A percentile compares a stretch with the other conserved stretches of the same genome.
Evolutionary conservation across 2,888 invertebrate species (phyloP).

Genomic region (Dichetophora obliterata): DNA sequence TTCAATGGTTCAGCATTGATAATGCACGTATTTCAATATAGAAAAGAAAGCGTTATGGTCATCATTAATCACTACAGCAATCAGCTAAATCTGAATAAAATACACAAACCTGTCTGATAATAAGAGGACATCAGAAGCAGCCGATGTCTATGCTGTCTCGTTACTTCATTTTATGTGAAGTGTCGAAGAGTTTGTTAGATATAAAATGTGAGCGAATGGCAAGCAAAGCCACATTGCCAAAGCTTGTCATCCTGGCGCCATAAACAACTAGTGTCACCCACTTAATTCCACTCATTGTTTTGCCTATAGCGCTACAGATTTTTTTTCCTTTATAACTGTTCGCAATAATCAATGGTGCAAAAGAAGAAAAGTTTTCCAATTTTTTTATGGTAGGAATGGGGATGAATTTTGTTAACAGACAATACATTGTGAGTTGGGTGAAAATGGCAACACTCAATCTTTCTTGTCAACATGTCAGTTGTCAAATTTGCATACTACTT

Average conservation of each 20-base stretch:
- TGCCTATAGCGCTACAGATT: not conserved
- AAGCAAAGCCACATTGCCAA: not conserved
- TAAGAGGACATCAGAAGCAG: not conserved
- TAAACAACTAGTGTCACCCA: not conserved
- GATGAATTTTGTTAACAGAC: not conserved
- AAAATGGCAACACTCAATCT: constrained; percentile 58
- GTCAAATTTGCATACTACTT: constrained; percentile 55
- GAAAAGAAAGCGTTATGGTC: not conserved
- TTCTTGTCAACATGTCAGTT: constrained; percentile 65
- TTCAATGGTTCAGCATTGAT: constrained; percentile 15
- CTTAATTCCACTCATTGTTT: not conserved
- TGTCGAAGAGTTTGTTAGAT: not conserved
- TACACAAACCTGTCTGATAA: constrained; percentile 32
- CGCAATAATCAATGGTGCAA: not conserved
- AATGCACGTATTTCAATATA: constrained; percentile 16
- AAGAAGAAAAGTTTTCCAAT: not conserved
- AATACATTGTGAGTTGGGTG: constrained; percentile 41
- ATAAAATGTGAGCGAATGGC: not conserved
- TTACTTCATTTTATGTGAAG: not conserved
- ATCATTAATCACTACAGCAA: constrained; percentile 67
- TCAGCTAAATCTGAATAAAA: constrained; percentile 51
- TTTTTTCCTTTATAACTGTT: not conserved
- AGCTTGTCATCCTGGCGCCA: not conserved
- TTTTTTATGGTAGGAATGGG: not conserved
- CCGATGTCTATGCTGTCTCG: not conserved